Conservation (phyloP, 2,888 invertebrate species). For the Pherbina coryleti region DNA sequence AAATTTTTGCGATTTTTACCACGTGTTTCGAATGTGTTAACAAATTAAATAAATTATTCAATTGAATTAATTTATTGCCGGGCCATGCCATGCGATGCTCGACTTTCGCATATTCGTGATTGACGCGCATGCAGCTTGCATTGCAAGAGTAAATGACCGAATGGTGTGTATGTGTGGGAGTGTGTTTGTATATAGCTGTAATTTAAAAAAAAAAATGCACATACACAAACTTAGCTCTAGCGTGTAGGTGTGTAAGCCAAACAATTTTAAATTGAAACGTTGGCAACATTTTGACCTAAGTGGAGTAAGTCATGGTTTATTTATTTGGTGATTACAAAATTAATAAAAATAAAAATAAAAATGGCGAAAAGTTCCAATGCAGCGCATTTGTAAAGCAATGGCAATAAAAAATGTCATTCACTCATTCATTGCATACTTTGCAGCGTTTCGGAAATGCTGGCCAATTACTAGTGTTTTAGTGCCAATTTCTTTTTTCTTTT, state of each 20-base stretch:
- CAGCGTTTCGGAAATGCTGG: too few relatives aligned
- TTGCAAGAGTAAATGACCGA: neutral
- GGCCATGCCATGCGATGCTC: neutral
- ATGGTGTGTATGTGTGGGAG: neutral
- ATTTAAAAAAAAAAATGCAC: neutral
- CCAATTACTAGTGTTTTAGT: too few relatives aligned
- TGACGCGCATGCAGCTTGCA: neutral
- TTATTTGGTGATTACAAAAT: conserved; percentile 4
- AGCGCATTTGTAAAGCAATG: neutral
- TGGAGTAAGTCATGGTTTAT: neutral
- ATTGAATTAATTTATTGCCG: conserved; percentile 66
- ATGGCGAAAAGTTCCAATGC: neutral
- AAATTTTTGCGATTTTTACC: conserved; percentile 18
- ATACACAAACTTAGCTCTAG: neutral
- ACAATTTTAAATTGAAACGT: conserved; percentile 6
- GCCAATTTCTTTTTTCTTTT: too few relatives aligned
- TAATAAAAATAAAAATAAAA: neutral
- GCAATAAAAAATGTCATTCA: too few relatives aligned
- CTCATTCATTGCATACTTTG: too few relatives aligned
- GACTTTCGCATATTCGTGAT: neutral
- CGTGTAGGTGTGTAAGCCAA: neutral
- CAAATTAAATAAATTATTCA: conserved; percentile 67
- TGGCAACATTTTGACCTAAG: conserved; percentile 25
- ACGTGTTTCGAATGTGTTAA: conserved; percentile 54
- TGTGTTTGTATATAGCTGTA: neutral